Conservation (phyloP, 2,797 vertebrate species). For the Muscicapa striata region DNA sequence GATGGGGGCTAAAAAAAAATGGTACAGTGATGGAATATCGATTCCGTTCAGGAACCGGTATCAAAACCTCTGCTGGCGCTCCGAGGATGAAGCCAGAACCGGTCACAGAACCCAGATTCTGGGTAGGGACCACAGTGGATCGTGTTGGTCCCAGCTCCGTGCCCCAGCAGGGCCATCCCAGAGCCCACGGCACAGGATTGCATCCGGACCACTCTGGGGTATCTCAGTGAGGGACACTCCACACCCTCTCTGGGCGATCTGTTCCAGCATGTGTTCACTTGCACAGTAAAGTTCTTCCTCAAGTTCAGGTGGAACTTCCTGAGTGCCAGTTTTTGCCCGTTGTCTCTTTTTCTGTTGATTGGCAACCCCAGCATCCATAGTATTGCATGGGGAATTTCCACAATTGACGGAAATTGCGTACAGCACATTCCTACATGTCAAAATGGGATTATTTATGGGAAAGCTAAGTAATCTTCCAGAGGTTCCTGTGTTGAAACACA, state of each 20-base stretch:
- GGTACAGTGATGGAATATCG: too few species aligned
- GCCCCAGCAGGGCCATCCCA: background rate
- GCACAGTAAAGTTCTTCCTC: background rate
- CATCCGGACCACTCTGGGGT: fast-evolving
- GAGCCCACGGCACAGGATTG: background rate
- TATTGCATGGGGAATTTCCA: background rate
- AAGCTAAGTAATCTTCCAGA: background rate
- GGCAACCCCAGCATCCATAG: fast-evolving
- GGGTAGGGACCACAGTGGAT: fast-evolving
- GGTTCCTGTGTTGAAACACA: background rate
- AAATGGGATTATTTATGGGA: background rate
- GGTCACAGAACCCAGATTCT: background rate
- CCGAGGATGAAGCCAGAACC: background rate
- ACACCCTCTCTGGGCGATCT: too few species aligned
- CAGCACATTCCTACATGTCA: background rate
- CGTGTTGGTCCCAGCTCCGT: too few species aligned
- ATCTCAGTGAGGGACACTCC: background rate
- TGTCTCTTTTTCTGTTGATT: background rate
- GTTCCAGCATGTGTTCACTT: background rate
- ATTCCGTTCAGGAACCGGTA: background rate
- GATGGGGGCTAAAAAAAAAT: too few species aligned
- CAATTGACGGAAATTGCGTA: background rate
- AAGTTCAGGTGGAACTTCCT: background rate
- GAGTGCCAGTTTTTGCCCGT: fast-evolving
- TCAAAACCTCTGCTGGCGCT: background rate